Conservation (phyloP, 2,797 vertebrate genomes). For the Lutjanus argentimaculatus region DNA sequence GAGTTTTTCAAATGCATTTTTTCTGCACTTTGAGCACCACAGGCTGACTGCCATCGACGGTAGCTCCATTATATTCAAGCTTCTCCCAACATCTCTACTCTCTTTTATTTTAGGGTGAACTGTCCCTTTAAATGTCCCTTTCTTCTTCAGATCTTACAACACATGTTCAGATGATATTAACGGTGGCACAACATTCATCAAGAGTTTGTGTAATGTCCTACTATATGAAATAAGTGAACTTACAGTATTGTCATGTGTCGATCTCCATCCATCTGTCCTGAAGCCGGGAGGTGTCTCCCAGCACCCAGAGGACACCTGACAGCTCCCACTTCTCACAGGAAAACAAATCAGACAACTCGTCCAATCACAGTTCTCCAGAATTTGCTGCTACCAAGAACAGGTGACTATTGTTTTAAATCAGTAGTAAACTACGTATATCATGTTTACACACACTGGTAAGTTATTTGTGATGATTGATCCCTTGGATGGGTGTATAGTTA, state of each 20-base stretch:
- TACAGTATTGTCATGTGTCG: not conserved
- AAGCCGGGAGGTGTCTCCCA: slow-evolving; percentile 91
- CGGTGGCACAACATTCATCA: not conserved
- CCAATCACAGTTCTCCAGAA: slow-evolving; percentile 95
- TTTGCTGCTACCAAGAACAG: slow-evolving; percentile 92
- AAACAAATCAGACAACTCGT: slow-evolving; percentile 92
- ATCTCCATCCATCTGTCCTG: slow-evolving; percentile 37
- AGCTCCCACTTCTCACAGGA: slow-evolving; percentile 88
- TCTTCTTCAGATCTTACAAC: not conserved
- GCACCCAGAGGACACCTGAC: slow-evolving; percentile 89
- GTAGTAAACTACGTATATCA: not conserved
- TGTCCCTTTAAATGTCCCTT: too few species aligned
- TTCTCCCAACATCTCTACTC: too few species aligned
- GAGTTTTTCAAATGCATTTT: too few species aligned
- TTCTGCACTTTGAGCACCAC: too few species aligned
- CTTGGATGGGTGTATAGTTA: not conserved
- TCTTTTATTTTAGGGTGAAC: too few species aligned
- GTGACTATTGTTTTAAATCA: slow-evolving; percentile 68
- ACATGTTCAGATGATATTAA: not conserved
- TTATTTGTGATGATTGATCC: slow-evolving; percentile 3
- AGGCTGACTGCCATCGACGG: too few species aligned
- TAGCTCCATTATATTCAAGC: too few species aligned
- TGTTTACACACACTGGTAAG: not conserved
- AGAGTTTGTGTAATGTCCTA: not conserved
- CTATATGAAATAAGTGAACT: not conserved